A percentile compares a stretch with the other conserved stretches of the same genome.
Evolutionary conservation across 1,140 invertebrate genomes (phyloP).

Genomic region (Choristoneura fumiferana): DNA sequence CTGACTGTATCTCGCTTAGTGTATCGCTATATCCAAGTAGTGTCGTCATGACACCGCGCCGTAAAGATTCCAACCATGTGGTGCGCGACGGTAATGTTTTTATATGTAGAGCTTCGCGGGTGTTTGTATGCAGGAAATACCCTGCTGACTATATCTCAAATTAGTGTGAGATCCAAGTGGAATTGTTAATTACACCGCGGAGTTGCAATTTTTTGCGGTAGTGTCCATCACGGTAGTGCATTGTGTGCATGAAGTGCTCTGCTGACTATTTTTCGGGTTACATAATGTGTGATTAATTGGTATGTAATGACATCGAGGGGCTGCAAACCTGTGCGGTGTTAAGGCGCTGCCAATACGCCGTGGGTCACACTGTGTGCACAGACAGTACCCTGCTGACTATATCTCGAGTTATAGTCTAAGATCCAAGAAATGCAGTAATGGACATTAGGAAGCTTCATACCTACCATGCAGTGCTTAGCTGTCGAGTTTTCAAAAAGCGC

Average conservation of each 20-base stretch:
- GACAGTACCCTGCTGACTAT: slow-evolving; percentile 57
- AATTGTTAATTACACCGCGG: slow-evolving; percentile 28
- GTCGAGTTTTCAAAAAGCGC: too few relatives aligned
- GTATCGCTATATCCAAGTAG: too few relatives aligned
- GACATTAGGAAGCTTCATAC: too few relatives aligned
- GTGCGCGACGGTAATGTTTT: slow-evolving; percentile 50
- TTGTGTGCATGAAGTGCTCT: slow-evolving; percentile 62
- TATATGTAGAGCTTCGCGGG: slow-evolving; percentile 50
- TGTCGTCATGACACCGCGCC: slow-evolving; percentile 29
- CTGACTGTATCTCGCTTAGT: slow-evolving; percentile 58
- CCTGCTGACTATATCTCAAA: slow-evolving; percentile 63
- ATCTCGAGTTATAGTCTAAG: too few relatives aligned
- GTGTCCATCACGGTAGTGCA: slow-evolving; percentile 51
- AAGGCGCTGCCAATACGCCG: slow-evolving; percentile 48
- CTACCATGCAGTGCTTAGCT: too few relatives aligned
- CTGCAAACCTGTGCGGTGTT: slow-evolving; percentile 53
- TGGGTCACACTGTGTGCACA: slow-evolving; percentile 52
- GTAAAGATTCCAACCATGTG: slow-evolving; percentile 48
- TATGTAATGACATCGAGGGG: too few relatives aligned
- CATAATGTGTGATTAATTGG: too few relatives aligned
- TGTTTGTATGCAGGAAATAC: slow-evolving; percentile 52
- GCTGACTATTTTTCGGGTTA: slow-evolving; percentile 59
- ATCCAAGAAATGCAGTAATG: too few relatives aligned
- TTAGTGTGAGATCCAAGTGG: too few relatives aligned
- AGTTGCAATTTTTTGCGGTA: slow-evolving; percentile 48